phyloP scores from a whole-genome alignment of 2,113 vertebrate genomes.

The Dolichotis patagonum region DNA sequence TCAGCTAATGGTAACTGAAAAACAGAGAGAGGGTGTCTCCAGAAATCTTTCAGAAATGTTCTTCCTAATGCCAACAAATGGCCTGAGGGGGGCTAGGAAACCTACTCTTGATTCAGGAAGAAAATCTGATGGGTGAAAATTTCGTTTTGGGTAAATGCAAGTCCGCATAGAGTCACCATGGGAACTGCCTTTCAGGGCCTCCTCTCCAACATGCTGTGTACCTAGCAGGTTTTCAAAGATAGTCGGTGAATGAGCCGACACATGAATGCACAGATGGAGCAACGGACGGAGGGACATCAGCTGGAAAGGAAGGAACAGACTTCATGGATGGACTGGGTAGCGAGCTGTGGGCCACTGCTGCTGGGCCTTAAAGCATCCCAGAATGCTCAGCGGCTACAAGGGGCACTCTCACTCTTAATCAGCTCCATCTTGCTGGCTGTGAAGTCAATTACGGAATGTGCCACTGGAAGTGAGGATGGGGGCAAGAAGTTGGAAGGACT shows the following conservation, averaged over 20 bases:
- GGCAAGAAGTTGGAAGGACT: slow-evolving; percentile 3
- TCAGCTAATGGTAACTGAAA: slow-evolving; percentile 5
- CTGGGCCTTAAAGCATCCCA: not conserved
- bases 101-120: not conserved
- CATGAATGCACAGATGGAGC: not conserved
- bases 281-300: not conserved
- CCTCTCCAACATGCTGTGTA: not conserved
- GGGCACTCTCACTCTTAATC: not conserved
- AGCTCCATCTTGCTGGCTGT: not conserved
- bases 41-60: not conserved
- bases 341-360: not conserved
- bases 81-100: not conserved
- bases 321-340: not conserved
- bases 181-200: not conserved
- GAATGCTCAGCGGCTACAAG: not conserved
- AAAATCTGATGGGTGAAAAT: not conserved
- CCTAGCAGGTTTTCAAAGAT: not conserved
- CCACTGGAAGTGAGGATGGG: slow-evolving; percentile 11
- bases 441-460: not conserved
- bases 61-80: not conserved
- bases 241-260: not conserved
- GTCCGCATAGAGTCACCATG: not conserved
- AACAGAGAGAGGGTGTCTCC: not conserved
- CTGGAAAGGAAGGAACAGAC: not conserved
- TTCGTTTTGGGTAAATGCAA: slow-evolving; percentile 27